A percentile compares a stretch with the other conserved stretches of the same genome.
phyloP scores from a whole-genome alignment of 2,888 invertebrate species.

The Cephus rjabovi region DNA sequence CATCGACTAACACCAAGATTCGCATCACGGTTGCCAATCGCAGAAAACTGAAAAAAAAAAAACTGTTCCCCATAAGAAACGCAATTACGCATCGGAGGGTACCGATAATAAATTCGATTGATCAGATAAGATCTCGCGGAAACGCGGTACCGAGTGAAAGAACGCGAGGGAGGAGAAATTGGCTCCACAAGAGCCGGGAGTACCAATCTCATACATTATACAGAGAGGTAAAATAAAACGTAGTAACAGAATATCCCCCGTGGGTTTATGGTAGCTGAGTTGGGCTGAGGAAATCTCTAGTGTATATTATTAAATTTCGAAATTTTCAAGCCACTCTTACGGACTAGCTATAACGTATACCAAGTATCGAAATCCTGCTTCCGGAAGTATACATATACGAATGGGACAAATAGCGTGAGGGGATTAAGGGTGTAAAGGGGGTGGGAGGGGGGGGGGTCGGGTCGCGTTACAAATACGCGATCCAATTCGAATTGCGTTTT shows the following conservation, averaged over 20 bases:
- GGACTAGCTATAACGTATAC: neutral
- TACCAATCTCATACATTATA: neutral
- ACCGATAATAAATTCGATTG: neutral
- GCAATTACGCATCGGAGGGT: neutral
- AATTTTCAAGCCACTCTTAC: neutral
- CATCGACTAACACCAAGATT: neutral
- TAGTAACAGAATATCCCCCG: neutral
- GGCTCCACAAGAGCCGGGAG: neutral
- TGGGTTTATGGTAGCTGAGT: neutral
- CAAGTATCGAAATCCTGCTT: neutral
- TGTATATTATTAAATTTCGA: neutral
- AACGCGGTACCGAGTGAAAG: neutral
- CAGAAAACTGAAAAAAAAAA: no score
- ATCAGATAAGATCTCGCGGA: neutral
- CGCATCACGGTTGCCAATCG: neutral
- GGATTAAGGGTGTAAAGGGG: neutral
- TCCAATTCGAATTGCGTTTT: neutral
- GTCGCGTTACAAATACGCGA: neutral
- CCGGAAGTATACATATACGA: neutral
- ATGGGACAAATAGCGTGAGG: neutral
- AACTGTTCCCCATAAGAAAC: neutral
- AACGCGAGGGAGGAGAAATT: neutral
- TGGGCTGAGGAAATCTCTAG: neutral
- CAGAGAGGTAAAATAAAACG: neutral
- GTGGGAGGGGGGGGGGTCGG: neutral